Evolutionary conservation across 2,797 vertebrate species (phyloP).

Genomic region (Gallinago nigripennis): DNA sequence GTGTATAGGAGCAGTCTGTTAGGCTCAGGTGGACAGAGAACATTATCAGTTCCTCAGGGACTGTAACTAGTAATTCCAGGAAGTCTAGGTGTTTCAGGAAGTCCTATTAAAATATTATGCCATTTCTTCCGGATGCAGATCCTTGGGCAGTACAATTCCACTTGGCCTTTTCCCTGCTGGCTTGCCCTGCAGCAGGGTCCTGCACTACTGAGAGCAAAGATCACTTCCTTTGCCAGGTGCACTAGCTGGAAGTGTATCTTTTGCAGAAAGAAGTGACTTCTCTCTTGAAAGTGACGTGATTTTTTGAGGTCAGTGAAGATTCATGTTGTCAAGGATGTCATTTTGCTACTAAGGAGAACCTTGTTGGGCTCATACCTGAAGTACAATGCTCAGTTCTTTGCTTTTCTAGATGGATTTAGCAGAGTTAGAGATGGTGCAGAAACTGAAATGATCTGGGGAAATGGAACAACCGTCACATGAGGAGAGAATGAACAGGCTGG

Average conservation of each 20-base stretch:
- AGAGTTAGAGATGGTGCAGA: neutral
- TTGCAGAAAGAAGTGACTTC: neutral
- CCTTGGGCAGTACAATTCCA: neutral
- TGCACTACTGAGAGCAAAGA: neutral
- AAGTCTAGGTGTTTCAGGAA: conserved; percentile 52
- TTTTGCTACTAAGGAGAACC: neutral
- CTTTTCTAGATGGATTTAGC: neutral
- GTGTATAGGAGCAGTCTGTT: neutral
- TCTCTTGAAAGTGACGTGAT: neutral
- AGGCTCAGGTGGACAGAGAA: neutral
- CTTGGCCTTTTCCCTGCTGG: neutral
- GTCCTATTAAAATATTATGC: neutral
- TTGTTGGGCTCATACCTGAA: neutral
- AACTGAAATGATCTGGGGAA: neutral
- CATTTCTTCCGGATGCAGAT: neutral
- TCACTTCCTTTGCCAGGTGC: conserved; percentile 18
- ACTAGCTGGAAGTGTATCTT: neutral
- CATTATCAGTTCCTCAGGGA: neutral
- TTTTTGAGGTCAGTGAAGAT: neutral
- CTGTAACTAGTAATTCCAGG: conserved; percentile 17
- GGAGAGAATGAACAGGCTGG: neutral
- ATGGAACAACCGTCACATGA: neutral
- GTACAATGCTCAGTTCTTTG: neutral
- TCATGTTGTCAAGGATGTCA: neutral
- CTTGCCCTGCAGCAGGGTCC: neutral